Base-by-base conservation (phyloP, 2,888 invertebrate species). In the Cotesia congregata region DNA sequence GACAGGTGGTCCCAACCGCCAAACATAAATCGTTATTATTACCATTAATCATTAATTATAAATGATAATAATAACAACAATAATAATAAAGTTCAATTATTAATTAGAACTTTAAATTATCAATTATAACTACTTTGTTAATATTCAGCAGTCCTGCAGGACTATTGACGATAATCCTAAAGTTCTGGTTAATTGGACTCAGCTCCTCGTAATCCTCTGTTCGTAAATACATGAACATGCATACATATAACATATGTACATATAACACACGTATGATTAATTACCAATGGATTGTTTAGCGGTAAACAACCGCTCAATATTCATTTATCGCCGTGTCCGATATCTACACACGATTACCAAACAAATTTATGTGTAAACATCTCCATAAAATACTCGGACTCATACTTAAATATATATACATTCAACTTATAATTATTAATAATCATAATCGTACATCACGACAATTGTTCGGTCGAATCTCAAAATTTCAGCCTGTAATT, bases 1-100 rank as follows among this genome's bases (percentile, higher is more conserved):
- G 85, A 87, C 84, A 85, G 84, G 86, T 87, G 87, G 86, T 87
- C 87, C 86, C 87, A 84, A 80, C 77, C 79, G 79, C 79, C 73
- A 79, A 81, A 75, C 76, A 77, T 79, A 78, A 78, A 78, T 80
- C 73, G 70, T 82, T 78, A 77, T 78, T 72, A 72, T 77, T 38
- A 30, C 69, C 67, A 62, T 65, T 71, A 68, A 77, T 61, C 69
- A 73, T 67, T 40, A 39, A 78, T 69, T 78, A 50, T 50, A 50
- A 12, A 12, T 12, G 12, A 50, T 50, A 50, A 50, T 50, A 50
- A 50, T 50, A 50, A 12, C 12, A 50, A 50, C 7, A 50, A 50
- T 41, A 9, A 62, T 17, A 39, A 70, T 68, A 68, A 41, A 68
- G 38, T n/a, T 68, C 60, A 17, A 77, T 72, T 59, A 30, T 30